phyloP scores from a whole-genome alignment of 2,888 invertebrate genomes.

The Drosophila prostipennis region DNA sequence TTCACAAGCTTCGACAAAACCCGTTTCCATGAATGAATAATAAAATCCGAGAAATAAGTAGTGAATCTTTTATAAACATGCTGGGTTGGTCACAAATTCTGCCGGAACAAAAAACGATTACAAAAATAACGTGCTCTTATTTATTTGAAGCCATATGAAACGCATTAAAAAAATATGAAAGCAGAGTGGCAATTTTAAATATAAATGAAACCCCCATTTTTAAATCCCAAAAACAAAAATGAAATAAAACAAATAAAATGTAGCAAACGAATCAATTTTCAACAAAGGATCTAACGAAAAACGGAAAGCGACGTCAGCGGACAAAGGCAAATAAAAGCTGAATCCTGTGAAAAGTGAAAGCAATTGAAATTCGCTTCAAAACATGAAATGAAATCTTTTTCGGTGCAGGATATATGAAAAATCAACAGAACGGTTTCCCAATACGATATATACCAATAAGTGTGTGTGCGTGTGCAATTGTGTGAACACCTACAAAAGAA shows the following conservation, averaged over 20 bases:
- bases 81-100: not conserved
- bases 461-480: conserved; percentile 28
- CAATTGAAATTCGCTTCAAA: conserved; percentile 13
- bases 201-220: conserved; percentile 20
- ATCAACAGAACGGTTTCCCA: conserved; percentile 52
- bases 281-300: conserved; percentile 32
- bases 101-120: not conserved
- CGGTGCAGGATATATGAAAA: conserved; percentile 13
- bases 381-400: conserved; percentile 34
- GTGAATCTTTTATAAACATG: not conserved
- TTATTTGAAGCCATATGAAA: not conserved
- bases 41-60: not conserved
- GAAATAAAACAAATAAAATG: conserved; percentile 13
- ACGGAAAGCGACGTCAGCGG: not conserved
- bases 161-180: conserved; percentile 4
- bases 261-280: conserved; percentile 23
- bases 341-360: conserved; percentile 20
- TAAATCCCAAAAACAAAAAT: conserved; percentile 5
- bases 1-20: not conserved
- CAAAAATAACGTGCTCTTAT: not conserved
- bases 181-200: conserved; percentile 4
- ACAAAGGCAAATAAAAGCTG: conserved; percentile 27
- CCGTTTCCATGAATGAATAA: not conserved
- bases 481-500: conserved; percentile 18
- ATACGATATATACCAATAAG: conserved; percentile 9